A percentile compares a stretch with the other conserved stretches of the same genome.
phyloP scores from a whole-genome alignment of 2,113 vertebrate species.

The Hoplias malabaricus region DNA sequence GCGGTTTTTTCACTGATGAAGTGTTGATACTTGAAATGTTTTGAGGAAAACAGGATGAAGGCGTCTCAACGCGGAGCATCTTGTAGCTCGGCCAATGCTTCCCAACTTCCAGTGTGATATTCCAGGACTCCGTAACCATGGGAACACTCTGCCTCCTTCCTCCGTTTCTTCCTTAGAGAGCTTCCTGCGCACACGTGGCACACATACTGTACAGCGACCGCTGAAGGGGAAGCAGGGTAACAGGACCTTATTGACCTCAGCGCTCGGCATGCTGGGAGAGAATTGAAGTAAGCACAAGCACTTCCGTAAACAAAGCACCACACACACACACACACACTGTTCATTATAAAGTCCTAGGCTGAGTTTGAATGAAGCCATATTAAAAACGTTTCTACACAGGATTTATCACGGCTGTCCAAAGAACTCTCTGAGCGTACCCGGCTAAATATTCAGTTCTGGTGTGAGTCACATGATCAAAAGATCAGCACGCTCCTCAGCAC shows the following conservation, averaged over 20 bases:
- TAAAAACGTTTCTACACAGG: not conserved
- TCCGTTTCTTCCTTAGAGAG: not conserved
- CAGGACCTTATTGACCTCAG: not conserved
- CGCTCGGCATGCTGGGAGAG: too few species aligned
- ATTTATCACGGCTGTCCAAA: too few species aligned
- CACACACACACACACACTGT: too few species aligned
- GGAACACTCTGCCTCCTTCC: not conserved
- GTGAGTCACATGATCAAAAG: too few species aligned
- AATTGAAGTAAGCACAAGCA: slow-evolving; percentile 30
- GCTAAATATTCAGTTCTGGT: too few species aligned
- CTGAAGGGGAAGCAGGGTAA: not conserved
- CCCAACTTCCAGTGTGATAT: not conserved
- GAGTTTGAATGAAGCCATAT: not conserved
- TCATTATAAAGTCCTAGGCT: not conserved
- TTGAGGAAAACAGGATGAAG: not conserved
- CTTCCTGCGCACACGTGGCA: not conserved
- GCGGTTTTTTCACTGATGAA: slow-evolving; percentile 5
- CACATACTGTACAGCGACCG: not conserved
- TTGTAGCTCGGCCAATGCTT: not conserved
- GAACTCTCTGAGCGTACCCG: too few species aligned
- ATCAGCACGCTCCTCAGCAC: too few species aligned
- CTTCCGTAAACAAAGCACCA: not conserved
- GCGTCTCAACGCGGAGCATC: not conserved
- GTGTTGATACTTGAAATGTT: not conserved
- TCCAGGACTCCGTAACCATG: slow-evolving; percentile 10